These are phyloP conservation scores for Lasioglossum zephyrum DNA, from an alignment of 2,888 invertebrate genomes.

Conservation along the genomic window DNA sequence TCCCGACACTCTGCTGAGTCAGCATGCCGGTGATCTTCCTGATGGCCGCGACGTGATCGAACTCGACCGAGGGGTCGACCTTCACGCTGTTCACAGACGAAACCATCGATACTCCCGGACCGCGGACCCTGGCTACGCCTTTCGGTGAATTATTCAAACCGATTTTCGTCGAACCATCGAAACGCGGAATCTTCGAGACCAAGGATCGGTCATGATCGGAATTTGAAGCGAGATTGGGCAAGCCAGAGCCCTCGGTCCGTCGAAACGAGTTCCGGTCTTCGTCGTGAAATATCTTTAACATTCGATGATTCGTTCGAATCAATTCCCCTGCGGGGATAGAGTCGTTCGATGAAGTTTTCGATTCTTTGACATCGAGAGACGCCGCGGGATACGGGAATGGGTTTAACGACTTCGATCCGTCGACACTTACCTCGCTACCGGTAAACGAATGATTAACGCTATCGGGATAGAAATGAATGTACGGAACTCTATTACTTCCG, in stretches of 20 bases:
- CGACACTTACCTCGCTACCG: conserved; percentile 35
- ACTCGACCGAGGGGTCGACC: conserved; percentile 38
- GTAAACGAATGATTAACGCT: conserved; percentile 28
- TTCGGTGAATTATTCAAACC: conserved; percentile 60
- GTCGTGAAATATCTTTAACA: not conserved
- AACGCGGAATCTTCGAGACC: conserved; percentile 22
- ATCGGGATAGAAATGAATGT: conserved; percentile 67
- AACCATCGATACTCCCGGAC: conserved; percentile 31
- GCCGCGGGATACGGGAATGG: not conserved
- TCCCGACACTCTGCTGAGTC: not conserved
- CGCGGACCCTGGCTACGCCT: conserved; percentile 38
- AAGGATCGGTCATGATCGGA: not conserved
- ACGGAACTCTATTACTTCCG: conserved; percentile 73
- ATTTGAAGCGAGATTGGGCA: not conserved
- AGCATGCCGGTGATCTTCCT: conserved; percentile 38
- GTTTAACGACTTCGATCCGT: not conserved
- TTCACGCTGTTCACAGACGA: not conserved
- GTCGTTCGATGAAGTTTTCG: too few relatives aligned
- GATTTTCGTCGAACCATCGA: not conserved
- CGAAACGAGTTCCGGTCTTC: not conserved
- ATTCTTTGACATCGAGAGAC: not conserved
- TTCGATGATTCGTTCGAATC: not conserved
- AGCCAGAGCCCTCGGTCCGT: not conserved
- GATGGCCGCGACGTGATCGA: conserved; percentile 55
- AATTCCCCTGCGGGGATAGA: not conserved